Evolutionary conservation across 1,140 invertebrate genomes (phyloP).

Genomic region (Drosophila lacteicornis): DNA sequence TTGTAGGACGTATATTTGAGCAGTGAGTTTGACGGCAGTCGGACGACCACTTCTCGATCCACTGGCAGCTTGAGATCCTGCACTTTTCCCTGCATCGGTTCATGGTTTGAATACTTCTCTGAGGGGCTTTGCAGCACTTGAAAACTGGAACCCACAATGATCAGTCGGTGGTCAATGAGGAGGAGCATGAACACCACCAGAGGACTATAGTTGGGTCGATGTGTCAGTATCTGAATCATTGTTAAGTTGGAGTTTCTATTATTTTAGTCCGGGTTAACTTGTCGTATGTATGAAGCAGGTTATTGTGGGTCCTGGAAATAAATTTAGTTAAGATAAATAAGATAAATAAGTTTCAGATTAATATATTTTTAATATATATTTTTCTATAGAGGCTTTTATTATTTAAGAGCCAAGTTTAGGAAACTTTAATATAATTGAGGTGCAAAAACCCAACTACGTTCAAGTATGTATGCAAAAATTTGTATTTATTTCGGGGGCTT

Average conservation of each 20-base stretch:
- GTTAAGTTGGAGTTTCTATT: not conserved
- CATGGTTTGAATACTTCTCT: constrained; percentile 53
- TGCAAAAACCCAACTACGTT: not conserved
- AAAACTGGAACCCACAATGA: constrained; percentile 42
- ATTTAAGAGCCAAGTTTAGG: not conserved
- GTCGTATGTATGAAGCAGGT: not conserved
- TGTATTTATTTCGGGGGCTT: constrained; percentile 19
- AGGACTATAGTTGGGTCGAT: constrained; percentile 29
- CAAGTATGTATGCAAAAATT: constrained; percentile 2
- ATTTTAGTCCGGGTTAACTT: constrained; percentile 3
- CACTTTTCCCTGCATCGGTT: constrained; percentile 53
- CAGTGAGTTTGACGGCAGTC: constrained; percentile 80
- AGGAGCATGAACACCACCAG: constrained; percentile 41
- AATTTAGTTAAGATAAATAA: not conserved
- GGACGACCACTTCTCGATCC: constrained; percentile 74
- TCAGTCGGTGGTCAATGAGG: constrained; percentile 38
- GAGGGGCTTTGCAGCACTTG: constrained; percentile 51
- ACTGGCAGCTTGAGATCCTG: constrained; percentile 61
- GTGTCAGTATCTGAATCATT: constrained; percentile 20
- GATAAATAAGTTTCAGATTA: not conserved
- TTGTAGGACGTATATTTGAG: constrained; percentile 83
- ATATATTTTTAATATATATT: no score
- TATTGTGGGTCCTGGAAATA: constrained; percentile 6
- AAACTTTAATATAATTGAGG: not conserved
- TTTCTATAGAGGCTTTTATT: not conserved